These are phyloP conservation scores for Opisthocomus hoazin DNA, from an alignment of 2,113 vertebrate species.

Conservation along the genomic window DNA sequence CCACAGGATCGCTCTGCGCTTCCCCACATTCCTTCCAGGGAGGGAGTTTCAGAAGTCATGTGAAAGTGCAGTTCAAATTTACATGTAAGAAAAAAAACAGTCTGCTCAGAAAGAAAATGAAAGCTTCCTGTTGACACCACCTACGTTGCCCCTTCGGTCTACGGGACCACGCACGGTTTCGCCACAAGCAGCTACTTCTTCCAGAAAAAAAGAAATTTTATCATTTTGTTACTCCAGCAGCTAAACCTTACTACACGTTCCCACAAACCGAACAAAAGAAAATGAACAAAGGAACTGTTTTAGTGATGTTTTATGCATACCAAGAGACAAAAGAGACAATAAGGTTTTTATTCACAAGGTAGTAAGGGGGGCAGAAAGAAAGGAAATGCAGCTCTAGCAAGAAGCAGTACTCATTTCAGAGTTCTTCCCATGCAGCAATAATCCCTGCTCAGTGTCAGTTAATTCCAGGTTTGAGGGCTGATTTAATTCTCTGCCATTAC, in stretches of 20 bases:
- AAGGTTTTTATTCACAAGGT: slow-evolving; percentile 48
- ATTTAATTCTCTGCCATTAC: neutral
- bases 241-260: slow-evolving; percentile 19
- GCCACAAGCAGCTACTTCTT: neutral
- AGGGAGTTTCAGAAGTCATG: neutral
- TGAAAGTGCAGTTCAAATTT: neutral
- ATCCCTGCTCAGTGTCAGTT: neutral
- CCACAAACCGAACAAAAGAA: slow-evolving; percentile 31
- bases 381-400: neutral
- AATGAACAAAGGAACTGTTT: slow-evolving; percentile 29
- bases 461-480: neutral
- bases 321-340: slow-evolving; percentile 25
- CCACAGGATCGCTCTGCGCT: neutral
- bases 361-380: neutral
- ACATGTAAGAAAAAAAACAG: neutral
- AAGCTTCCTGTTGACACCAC: slow-evolving; percentile 19
- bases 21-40: neutral
- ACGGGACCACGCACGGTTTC: neutral
- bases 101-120: neutral
- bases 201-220: slow-evolving; percentile 4
- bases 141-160: neutral
- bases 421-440: neutral
- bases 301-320: slow-evolving; percentile 8
- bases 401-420: neutral
- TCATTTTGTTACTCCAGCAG: neutral